Evolutionary conservation across 2,113 vertebrate species (phyloP).

Genomic region (Sebastes schlegelii): DNA sequence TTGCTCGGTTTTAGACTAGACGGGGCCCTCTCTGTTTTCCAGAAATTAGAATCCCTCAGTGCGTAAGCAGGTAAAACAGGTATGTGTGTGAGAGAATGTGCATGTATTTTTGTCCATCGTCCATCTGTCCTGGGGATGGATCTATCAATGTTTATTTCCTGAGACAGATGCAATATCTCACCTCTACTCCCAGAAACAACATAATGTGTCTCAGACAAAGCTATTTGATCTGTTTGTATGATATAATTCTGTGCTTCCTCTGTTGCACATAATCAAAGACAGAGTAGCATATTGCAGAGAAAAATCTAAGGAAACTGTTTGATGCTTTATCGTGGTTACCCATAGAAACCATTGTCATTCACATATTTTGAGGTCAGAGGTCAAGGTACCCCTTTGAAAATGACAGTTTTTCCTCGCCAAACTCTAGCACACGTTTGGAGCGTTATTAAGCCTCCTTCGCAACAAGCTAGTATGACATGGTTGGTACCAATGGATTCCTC

Average conservation of each 20-base stretch:
- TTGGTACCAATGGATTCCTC: too few species aligned
- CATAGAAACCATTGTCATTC: too few species aligned
- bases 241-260: neutral
- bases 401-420: too few species aligned
- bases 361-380: too few species aligned
- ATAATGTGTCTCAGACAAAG: slow-evolving; percentile 10
- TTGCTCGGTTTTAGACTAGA: slow-evolving; percentile 1
- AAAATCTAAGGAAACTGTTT: slow-evolving; percentile 3
- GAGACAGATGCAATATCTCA: slow-evolving; percentile 43
- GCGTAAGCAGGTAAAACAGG: neutral
- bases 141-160: slow-evolving; percentile 39
- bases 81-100: neutral
- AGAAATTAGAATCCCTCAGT: slow-evolving; percentile 18
- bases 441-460: too few species aligned
- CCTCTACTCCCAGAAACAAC: slow-evolving; percentile 11
- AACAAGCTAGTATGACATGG: too few species aligned
- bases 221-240: slow-evolving; percentile 10
- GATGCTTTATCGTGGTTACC: neutral
- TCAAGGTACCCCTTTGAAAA: too few species aligned
- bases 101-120: slow-evolving; percentile 26
- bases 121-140: slow-evolving; percentile 15
- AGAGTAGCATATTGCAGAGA: neutral
- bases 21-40: slow-evolving; percentile 19
- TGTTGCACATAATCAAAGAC: slow-evolving; percentile 2
- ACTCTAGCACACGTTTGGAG: too few species aligned